phyloP scores from a whole-genome alignment of 1,140 invertebrate species.

The Campoletis sonorensis region DNA sequence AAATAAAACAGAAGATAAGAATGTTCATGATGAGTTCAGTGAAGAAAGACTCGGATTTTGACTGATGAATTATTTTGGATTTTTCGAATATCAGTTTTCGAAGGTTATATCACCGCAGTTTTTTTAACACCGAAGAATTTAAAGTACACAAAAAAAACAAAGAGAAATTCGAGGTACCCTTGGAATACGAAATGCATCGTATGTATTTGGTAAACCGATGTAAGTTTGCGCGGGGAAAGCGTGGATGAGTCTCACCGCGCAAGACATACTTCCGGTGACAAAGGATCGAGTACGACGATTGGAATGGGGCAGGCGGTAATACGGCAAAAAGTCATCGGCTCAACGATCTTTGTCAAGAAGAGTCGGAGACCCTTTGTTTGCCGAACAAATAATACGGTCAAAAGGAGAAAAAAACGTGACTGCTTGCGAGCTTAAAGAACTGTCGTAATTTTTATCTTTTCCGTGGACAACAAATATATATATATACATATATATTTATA shows the following conservation, averaged over 20 bases:
- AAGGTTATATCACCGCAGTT: no score
- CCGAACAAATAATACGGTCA: constrained; percentile 43
- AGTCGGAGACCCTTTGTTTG: constrained; percentile 44
- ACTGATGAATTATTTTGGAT: no score
- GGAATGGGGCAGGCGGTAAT: background rate
- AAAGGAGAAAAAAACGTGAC: background rate
- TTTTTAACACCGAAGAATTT: no score
- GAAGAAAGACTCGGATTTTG: no score
- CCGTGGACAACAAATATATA: constrained; percentile 29
- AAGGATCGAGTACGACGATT: background rate
- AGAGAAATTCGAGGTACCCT: no score
- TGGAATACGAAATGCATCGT: background rate
- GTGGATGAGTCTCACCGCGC: background rate
- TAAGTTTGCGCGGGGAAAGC: background rate
- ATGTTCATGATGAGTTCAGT: no score
- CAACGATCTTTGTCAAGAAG: constrained; percentile 30
- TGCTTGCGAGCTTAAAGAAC: constrained; percentile 41
- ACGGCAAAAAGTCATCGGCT: constrained; percentile 33
- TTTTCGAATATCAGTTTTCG: no score
- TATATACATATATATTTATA: background rate
- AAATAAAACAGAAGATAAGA: no score
- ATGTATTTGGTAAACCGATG: background rate
- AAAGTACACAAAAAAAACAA: no score
- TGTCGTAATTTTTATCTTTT: constrained; percentile 52
- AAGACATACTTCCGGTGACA: background rate